Conservation (phyloP, 2,113 vertebrate species). For the Maccullochella peelii region DNA sequence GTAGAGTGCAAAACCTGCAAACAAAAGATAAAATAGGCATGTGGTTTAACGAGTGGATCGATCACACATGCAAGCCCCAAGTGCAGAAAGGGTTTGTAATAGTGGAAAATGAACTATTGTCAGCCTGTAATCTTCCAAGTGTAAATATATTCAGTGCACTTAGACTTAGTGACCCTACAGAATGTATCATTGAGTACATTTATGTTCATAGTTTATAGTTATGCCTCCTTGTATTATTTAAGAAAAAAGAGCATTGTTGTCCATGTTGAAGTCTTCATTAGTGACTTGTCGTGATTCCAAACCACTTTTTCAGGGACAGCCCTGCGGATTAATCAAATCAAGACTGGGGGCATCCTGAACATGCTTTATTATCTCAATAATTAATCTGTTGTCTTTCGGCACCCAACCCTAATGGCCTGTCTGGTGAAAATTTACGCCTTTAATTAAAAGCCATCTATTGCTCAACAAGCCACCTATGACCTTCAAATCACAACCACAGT, state of each 20-base stretch:
- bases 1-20: neutral
- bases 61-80: neutral
- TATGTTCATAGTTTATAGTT: too few species aligned
- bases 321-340: constrained; percentile 40
- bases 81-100: neutral
- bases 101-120: neutral
- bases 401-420: constrained; percentile 25
- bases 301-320: constrained; percentile 16
- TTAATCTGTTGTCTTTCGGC: constrained; percentile 55
- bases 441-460: constrained; percentile 65
- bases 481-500: constrained; percentile 52
- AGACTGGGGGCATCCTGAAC: constrained; percentile 40
- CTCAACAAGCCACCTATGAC: constrained; percentile 61
- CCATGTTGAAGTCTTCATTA: constrained; percentile 2
- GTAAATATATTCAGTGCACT: constrained; percentile 2
- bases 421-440: constrained; percentile 45
- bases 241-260: neutral
- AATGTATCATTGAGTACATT: neutral
- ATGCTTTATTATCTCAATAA: constrained; percentile 60
- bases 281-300: neutral
- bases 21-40: constrained; percentile 22
- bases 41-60: neutral
- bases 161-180: neutral
- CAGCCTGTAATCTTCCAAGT: neutral
- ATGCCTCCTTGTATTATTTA: neutral